Evolutionary conservation across 2,888 invertebrate species (phyloP), one percentile per base, ranked within the genome.

Genomic region (Parasteatoda lunata): DNA sequence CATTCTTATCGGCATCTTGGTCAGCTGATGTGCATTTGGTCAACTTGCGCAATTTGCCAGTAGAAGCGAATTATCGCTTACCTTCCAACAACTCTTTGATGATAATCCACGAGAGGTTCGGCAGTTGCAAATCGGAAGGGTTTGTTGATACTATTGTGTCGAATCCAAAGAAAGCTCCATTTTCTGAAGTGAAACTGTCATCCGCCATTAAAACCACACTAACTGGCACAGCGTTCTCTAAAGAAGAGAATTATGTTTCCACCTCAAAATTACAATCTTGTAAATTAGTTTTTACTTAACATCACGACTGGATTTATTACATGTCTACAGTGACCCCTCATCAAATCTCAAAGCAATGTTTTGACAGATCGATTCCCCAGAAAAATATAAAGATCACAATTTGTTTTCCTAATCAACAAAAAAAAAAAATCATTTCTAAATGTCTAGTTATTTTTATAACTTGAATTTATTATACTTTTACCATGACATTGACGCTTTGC

Each of bases 21-120:
- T 95, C 97, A 0, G 95, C 96, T 89, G 89, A 90, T 90, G 92
- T 96, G 6, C 97, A 97, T 91, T 91, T 97, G 90, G 91, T 97
- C 89, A 96, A 95, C 79, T 92, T 97, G 73, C 94, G 97, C 80
- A 96, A 97, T 0, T 94, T 96, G 89, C 95, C 97, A 9, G 96
- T 96, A 91, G 93, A 94, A 45, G 94, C 94, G 77, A 93, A 96
- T 86, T 94, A 96, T 77, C 95, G 96, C 90, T 96, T 96, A 91
- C 97, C 97, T 0, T 95, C 95, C 47, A 93, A 94, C 52, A 94
- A 94, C 72, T 95, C 96, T 49, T 93, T 96, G 88, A 93, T 97
- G 93, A 94, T 97, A 30, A 92, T 97, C 4, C 96, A 97, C 89
- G 93, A 96, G 64, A 95, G 96, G 89, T 96, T 95, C 0, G 95